Percentiles rank a stretch among this genome's conserved stretches.
Evolutionary conservation across 2,113 vertebrate genomes (phyloP).

Genomic region (Ornithorhynchus anatinus): DNA sequence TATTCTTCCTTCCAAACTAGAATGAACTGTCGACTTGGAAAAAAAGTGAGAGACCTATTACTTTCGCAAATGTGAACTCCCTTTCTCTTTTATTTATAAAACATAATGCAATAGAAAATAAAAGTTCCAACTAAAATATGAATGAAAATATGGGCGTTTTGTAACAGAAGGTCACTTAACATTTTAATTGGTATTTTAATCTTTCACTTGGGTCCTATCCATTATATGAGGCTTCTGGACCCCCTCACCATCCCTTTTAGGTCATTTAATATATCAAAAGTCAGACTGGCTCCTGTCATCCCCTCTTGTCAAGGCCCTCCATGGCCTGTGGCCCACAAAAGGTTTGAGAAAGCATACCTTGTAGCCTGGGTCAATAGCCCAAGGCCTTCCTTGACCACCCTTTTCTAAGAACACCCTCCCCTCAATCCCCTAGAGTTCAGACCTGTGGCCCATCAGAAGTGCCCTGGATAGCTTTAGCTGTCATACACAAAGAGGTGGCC

Average conservation of each 20-base stretch:
- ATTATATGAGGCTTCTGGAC: neutral
- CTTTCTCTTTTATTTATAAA: neutral
- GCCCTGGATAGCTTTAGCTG: conserved; percentile 26
- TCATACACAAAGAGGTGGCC: conserved; percentile 26
- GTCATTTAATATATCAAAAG: neutral
- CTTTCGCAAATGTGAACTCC: neutral
- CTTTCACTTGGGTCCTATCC: neutral
- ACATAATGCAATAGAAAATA: neutral
- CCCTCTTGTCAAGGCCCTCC: neutral
- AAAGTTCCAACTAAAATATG: conserved; percentile 6
- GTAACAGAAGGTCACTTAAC: neutral
- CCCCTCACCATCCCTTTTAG: neutral
- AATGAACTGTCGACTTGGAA: too few relatives aligned
- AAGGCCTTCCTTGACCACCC: neutral
- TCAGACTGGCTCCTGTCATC: neutral
- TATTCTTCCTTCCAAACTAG: too few relatives aligned
- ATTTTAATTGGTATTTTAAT: neutral
- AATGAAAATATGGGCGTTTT: neutral
- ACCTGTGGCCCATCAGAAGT: conserved; percentile 9
- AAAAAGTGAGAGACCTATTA: too few relatives aligned
- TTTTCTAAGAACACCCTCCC: conserved; percentile 11
- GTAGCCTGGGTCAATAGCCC: neutral
- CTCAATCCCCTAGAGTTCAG: neutral
- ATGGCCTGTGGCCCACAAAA: neutral
- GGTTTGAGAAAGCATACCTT: neutral